phyloP scores from a whole-genome alignment of 2,113 vertebrate species.

The Tympanuchus pallidicinctus region DNA sequence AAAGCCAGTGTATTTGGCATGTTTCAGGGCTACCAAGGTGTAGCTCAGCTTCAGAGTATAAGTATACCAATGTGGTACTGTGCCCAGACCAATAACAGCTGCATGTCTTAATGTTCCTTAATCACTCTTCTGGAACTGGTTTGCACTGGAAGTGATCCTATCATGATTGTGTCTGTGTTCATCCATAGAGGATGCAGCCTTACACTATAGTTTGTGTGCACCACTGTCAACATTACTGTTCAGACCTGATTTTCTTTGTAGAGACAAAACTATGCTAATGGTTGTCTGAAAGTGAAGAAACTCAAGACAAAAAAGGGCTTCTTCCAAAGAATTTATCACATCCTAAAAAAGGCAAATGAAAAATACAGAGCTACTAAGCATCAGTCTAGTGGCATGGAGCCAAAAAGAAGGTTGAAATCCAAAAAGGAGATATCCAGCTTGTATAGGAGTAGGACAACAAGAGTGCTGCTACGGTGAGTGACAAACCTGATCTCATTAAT shows the following conservation, averaged over 20 bases:
- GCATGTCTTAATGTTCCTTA: background rate
- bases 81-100: background rate
- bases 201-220: background rate
- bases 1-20: background rate
- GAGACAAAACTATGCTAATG: accelerated
- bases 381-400: accelerated
- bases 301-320: background rate
- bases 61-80: background rate
- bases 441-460: background rate
- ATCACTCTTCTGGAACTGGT: background rate
- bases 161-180: background rate
- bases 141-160: background rate
- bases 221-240: background rate
- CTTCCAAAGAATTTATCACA: background rate
- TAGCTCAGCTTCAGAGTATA: background rate
- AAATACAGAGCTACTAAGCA: background rate
- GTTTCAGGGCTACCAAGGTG: background rate
- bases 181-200: background rate
- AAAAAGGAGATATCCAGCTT: background rate
- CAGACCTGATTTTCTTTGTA: background rate
- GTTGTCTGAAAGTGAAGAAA: accelerated
- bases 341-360: background rate
- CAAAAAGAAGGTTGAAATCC: background rate
- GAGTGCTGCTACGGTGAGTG: background rate
- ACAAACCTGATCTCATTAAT: background rate